phyloP scores from a whole-genome alignment of 35 echinoderm and acorn worm species.

The Heliocidaris erythrogramma region DNA sequence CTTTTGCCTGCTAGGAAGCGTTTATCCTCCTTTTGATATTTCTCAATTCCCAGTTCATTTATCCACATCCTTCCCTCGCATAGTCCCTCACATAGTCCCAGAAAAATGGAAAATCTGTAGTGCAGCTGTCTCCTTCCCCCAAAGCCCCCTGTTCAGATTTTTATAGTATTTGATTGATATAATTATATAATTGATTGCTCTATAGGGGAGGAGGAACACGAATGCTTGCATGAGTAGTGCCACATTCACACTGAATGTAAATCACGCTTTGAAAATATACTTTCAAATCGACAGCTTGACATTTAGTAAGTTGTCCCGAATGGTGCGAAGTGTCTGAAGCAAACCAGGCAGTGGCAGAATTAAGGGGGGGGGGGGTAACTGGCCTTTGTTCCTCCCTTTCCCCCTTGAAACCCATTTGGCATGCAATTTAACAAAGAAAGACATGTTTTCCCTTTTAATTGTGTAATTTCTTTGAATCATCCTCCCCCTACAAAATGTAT shows the following conservation, averaged over 20 bases:
- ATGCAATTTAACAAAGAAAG: too few relatives aligned
- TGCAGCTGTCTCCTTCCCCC: slow-evolving; percentile 10
- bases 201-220: not conserved
- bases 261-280: not conserved
- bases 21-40: not conserved
- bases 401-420: too few relatives aligned
- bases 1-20: not conserved
- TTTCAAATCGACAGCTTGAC: too few relatives aligned
- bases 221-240: not conserved
- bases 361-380: too few relatives aligned
- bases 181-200: slow-evolving; percentile 26
- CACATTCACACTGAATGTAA: not conserved
- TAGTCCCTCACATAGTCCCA: not conserved
- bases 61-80: not conserved
- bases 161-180: not conserved
- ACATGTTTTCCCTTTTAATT: too few relatives aligned
- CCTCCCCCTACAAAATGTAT: too few relatives aligned
- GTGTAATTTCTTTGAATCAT: too few relatives aligned
- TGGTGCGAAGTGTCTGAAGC: too few relatives aligned
- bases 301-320: too few relatives aligned
- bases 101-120: not conserved
- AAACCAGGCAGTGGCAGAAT: too few relatives aligned
- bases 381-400: too few relatives aligned
- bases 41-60: not conserved
- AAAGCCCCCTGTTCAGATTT: slow-evolving; percentile 17